phyloP scores from a whole-genome alignment of 1,140 invertebrate genomes.

The Paraescarpia echinospica region DNA sequence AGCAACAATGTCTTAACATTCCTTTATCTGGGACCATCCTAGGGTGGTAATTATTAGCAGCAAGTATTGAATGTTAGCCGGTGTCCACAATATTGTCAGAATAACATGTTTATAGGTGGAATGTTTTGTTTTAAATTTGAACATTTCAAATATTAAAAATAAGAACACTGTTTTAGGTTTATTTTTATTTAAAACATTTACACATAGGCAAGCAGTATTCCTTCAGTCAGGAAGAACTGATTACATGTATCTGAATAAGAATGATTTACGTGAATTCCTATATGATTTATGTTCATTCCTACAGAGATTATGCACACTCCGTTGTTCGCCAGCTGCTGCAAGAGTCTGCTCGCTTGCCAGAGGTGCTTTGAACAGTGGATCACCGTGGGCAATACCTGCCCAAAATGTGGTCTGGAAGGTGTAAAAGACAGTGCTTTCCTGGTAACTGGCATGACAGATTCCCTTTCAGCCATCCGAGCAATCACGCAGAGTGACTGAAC shows the following conservation, averaged over 20 bases:
- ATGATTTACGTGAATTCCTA: neutral
- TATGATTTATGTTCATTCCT: neutral
- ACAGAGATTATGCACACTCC: neutral
- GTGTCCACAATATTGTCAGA: too few relatives aligned
- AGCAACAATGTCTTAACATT: too few relatives aligned
- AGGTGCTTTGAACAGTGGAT: neutral
- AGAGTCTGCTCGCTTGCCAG: neutral
- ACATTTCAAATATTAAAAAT: too few relatives aligned
- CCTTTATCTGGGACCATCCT: too few relatives aligned
- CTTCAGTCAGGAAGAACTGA: too few relatives aligned
- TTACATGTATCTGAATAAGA: neutral
- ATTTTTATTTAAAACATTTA: too few relatives aligned
- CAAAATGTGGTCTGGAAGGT: neutral
- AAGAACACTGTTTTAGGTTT: too few relatives aligned
- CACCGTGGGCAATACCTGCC: neutral
- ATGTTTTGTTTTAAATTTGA: too few relatives aligned
- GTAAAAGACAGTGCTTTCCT: neutral
- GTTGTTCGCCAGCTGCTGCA: neutral
- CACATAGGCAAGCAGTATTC: too few relatives aligned
- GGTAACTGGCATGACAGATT: neutral
- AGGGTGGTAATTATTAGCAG: too few relatives aligned
- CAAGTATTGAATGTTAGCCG: too few relatives aligned
- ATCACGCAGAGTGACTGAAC: neutral
- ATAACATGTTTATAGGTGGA: too few relatives aligned
- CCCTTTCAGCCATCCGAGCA: neutral